Evolutionary conservation across 1,140 invertebrate genomes (phyloP).

Genomic region (Anthonomus grandis): DNA sequence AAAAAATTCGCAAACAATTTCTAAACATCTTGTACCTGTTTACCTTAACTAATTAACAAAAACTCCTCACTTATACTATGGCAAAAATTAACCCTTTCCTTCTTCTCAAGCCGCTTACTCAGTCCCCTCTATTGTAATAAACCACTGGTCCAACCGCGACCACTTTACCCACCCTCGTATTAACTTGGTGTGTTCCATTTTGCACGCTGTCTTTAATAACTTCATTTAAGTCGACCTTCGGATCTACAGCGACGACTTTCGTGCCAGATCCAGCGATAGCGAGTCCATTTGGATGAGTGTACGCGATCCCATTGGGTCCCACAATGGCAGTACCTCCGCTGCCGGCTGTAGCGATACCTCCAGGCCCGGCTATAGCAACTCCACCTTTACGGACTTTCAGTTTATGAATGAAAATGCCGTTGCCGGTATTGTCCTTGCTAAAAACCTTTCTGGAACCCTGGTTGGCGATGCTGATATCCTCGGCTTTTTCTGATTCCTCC

Average conservation of each 20-base stretch:
- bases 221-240: conserved; percentile 53
- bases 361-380: conserved; percentile 70
- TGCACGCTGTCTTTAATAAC: conserved; percentile 34
- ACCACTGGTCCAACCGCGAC: conserved; percentile 67
- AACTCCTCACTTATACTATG: too few relatives aligned
- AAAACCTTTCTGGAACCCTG: conserved; percentile 37
- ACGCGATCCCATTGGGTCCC: conserved; percentile 66
- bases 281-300: conserved; percentile 64
- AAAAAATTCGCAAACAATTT: too few relatives aligned
- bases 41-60: too few relatives aligned
- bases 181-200: conserved; percentile 43
- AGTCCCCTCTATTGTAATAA: conserved; percentile 58
- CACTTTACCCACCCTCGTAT: conserved; percentile 55
- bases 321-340: conserved; percentile 71
- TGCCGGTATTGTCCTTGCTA: conserved; percentile 44
- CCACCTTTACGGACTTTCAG: conserved; percentile 65
- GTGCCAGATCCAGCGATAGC: conserved; percentile 68
- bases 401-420: conserved; percentile 62
- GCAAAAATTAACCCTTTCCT: too few relatives aligned
- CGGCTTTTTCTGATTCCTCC: conserved; percentile 27
- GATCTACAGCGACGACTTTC: conserved; percentile 59
- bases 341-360: conserved; percentile 68
- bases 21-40: too few relatives aligned
- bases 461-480: conserved; percentile 33
- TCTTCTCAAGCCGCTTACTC: too few relatives aligned